Percentiles rank a stretch among this genome's conserved stretches.
These are phyloP conservation scores for Morone saxatilis DNA, from an alignment of 2,113 vertebrate species.

Conservation along the genomic window DNA sequence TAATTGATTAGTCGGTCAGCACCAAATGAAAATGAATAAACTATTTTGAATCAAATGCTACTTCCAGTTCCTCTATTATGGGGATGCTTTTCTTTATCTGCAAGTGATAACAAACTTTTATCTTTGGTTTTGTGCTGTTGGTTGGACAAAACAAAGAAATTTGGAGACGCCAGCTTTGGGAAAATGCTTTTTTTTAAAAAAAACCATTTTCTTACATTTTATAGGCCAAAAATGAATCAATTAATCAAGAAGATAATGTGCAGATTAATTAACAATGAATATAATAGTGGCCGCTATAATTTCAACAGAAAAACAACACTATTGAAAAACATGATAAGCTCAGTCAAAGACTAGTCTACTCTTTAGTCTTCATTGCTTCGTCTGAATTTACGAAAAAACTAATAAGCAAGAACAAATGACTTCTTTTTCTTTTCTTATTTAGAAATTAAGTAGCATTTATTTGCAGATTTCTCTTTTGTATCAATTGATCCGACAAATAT, in stretches of 20 bases:
- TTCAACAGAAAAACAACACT: neutral
- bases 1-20: neutral
- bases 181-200: neutral
- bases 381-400: neutral
- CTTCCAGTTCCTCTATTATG: neutral
- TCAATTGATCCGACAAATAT: neutral
- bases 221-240: neutral
- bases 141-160: neutral
- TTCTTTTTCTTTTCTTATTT: constrained; percentile 2
- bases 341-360: neutral
- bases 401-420: neutral
- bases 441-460: neutral
- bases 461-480: neutral
- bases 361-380: neutral
- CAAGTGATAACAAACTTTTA: neutral
- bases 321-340: neutral
- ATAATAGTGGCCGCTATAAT: neutral
- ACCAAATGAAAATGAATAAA: neutral
- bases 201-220: too few relatives aligned
- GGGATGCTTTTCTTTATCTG: neutral
- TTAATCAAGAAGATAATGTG: neutral
- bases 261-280: neutral
- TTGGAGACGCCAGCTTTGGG: neutral
- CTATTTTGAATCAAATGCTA: neutral
- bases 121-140: neutral